Percentiles rank a stretch among this genome's conserved stretches.
Evolutionary conservation across 2,797 vertebrate species (phyloP).

Genomic region (Nannoperca australis): DNA sequence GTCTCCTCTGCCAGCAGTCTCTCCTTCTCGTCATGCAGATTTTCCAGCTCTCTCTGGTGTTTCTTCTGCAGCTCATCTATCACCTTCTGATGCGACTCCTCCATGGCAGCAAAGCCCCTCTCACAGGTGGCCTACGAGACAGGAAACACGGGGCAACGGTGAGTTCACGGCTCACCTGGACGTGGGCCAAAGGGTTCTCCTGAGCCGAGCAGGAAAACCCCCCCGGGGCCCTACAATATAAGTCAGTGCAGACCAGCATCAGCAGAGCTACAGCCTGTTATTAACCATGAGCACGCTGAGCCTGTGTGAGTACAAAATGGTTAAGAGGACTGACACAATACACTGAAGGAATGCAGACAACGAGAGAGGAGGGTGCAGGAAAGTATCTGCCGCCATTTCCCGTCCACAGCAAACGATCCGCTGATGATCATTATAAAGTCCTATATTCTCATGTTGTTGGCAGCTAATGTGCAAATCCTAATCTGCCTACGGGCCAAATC

Average conservation of each 20-base stretch:
- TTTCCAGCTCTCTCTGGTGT: slow-evolving; percentile 89
- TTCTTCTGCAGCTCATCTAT: slow-evolving; percentile 88
- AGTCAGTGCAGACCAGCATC: slow-evolving; percentile 13
- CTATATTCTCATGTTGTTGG: slow-evolving; percentile 15
- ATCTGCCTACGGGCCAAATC: slow-evolving; percentile 36
- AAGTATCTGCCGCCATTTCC: slow-evolving; percentile 26
- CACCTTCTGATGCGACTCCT: slow-evolving; percentile 89
- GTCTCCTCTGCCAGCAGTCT: slow-evolving; percentile 87
- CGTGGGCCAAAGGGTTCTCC: slow-evolving; percentile 46
- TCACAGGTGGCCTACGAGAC: slow-evolving; percentile 86
- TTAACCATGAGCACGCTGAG: slow-evolving; percentile 70
- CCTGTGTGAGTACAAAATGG: slow-evolving; percentile 68
- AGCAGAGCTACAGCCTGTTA: slow-evolving; percentile 64
- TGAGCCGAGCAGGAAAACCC: slow-evolving; percentile 32
- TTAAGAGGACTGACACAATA: slow-evolving; percentile 58
- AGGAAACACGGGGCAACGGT: slow-evolving; percentile 40
- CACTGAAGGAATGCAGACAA: slow-evolving; percentile 55
- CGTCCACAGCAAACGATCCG: slow-evolving; percentile 25
- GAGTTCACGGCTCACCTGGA: slow-evolving; percentile 35
- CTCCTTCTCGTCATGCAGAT: slow-evolving; percentile 88
- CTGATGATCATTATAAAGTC: slow-evolving; percentile 8
- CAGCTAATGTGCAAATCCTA: slow-evolving; percentile 28
- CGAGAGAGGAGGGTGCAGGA: slow-evolving; percentile 33
- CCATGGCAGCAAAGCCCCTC: slow-evolving; percentile 88
- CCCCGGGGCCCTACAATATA: background rate